Evolutionary conservation across 2,797 vertebrate species (phyloP), one percentile per base, ranked within the genome.

Genomic region (Tapirus indicus): DNA sequence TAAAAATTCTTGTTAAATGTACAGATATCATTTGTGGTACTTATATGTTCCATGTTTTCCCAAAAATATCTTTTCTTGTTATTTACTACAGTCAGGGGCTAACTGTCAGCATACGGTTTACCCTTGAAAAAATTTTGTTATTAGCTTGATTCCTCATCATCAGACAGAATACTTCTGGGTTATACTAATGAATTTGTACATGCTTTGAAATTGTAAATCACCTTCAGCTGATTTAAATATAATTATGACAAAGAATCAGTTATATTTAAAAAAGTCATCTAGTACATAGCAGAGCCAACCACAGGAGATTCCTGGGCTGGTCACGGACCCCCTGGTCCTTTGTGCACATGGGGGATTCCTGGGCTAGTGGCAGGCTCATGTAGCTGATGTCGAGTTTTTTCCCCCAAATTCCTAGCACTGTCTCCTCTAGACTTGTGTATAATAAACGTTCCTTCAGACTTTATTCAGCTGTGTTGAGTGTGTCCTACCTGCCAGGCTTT

Each of bases 271-370:
- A 52, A 66, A 47, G 11, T 52, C 17, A 14, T 49, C 52, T 27
- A 1, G 7, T 52, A 0, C 2, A 3, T 7, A 1, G 3, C 38
- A 21, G 47, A 32, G 35, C 56, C 68, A 41, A 12, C 27, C 12
- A 9, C 29, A 62, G 9, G 1, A 16, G 64, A 52, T 52, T 52
- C 49, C 49, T 52, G 1, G 69, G 68, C 35, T 49, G 4, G 27
- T 49, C 14, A 2, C 72, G 32, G 72, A 75, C 27, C 44, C 72
- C 44, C 49, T 52, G 27, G 44, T 49, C 44, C 27, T 8, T 79
- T 3, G 7, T 17, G 52, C n/a, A 35, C 77, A 20, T 5, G 3
- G 79, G 58, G 5, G 25, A 12, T 23, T 27, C 58, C 58, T 74
- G 47, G 74, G 74, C 47, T 11, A 49, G 72, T 52, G 49, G 49